phyloP scores from a whole-genome alignment of 2,888 invertebrate species.

The Xylophagus ater region DNA sequence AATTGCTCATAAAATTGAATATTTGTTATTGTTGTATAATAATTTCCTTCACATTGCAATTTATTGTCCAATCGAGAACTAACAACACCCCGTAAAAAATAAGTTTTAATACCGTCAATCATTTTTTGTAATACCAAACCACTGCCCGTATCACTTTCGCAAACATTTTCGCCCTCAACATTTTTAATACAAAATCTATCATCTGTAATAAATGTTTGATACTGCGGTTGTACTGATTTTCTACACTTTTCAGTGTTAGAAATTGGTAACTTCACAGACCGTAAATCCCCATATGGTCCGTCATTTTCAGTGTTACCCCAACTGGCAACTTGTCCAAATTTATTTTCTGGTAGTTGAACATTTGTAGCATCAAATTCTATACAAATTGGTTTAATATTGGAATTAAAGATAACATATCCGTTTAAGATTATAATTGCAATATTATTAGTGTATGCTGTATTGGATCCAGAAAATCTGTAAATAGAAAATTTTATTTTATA shows the following conservation, averaged over 20 bases:
- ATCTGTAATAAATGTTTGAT: slow-evolving; percentile 20
- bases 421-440: slow-evolving; percentile 30
- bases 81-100: slow-evolving; percentile 18
- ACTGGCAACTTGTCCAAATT: slow-evolving; percentile 19
- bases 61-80: slow-evolving; percentile 16
- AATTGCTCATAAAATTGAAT: slow-evolving; percentile 10
- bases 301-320: slow-evolving; percentile 19
- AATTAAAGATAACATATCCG: slow-evolving; percentile 23
- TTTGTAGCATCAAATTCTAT: slow-evolving; percentile 21
- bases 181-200: slow-evolving; percentile 33
- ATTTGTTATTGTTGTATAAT: slow-evolving; percentile 18
- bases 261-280: not conserved
- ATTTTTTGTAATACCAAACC: slow-evolving; percentile 21
- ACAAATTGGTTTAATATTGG: slow-evolving; percentile 32
- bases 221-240: slow-evolving; percentile 14
- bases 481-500: no score
- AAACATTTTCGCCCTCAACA: slow-evolving; percentile 18
- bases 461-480: slow-evolving; percentile 19
- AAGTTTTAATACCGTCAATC: slow-evolving; percentile 7
- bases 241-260: not conserved
- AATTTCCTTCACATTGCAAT: slow-evolving; percentile 15
- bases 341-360: slow-evolving; percentile 7
- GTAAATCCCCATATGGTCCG: slow-evolving; percentile 10
- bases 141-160: slow-evolving; percentile 27
- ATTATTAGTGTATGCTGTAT: slow-evolving; percentile 26